Evolutionary conservation across 2,113 vertebrate genomes (phyloP), one percentile per base, ranked within the genome.

Genomic region (Oreochromis aureus): DNA sequence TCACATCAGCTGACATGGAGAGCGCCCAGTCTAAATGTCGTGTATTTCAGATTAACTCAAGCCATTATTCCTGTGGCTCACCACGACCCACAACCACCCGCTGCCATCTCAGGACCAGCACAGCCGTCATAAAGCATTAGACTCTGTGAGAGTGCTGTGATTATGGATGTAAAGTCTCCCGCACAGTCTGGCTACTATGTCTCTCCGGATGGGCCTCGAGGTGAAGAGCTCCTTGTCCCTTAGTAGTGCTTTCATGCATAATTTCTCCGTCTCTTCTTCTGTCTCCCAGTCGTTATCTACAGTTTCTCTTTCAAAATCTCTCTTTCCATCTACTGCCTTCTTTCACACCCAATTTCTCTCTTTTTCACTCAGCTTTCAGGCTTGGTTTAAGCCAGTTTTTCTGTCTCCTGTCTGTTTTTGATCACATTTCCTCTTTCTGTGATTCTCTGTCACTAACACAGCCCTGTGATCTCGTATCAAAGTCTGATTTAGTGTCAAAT

Each of bases 151-250:
- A 90, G 83, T 59, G 81, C 88, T 59, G 86, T 82, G 90, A 94
- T 93, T 94, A 92, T 89, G 87, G 88, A 94, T 92, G 85, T 87
- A 89, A 91, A 93, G 90, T 86, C 24, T 36, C 59, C 87, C 3
- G 24, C 59, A 58, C 84, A 55, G 80, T 63, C 86, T 6, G 53
- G 84, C 73, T 41, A 51, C 89, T 84, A 82, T 24, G 82, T 89
- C 71, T 78, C 39, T 82, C 76, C 24, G 79, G 80, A 81, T 61
- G 73, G 86, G 82, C 85, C 86, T 89, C 4, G 32, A 88, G 84
- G 88, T 89, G 82, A 91, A 91, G 87, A 87, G 71, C 86, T 89
- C 44, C 80, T 48, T 88, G 54, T 90, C 82, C 79, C 54, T 39
- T 41, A 16, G 81, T 54, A 22, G 15, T 53, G 82, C 86, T 87